Base-by-base conservation (phyloP, 2,113 vertebrate species). In the Glaucomys volans region DNA sequence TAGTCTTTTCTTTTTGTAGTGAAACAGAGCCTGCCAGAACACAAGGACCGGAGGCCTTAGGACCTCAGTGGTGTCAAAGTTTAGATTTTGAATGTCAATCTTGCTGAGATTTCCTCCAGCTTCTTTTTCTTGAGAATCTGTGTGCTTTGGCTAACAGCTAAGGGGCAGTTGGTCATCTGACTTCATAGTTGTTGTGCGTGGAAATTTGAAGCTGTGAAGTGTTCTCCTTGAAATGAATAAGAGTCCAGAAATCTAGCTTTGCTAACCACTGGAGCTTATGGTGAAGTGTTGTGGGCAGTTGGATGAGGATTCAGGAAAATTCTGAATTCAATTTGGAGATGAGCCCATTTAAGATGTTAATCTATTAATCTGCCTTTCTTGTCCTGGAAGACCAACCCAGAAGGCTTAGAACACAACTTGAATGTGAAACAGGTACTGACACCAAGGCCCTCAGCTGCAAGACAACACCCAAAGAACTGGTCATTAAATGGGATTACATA, bases 1-100 rank as follows among this genome's bases (percentile, higher is more conserved):
- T 90, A 62, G 95, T 90, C 16, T 96, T 90, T 97, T 96, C 93
- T 96, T 98, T 97, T 86, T 81, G n/a, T 26, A 52, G 86, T 54
- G 52, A 67, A 69, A 72, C 20, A 24, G 22, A 20, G 13, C 20
- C 75, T 89, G 32, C 18, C 30, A 91, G 86, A 72, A 80, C 18
- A 62, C 42, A n/a, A 47, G 72, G 40, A 11, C 24, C 57, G 17
- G 47, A 57, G 77, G 44, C 37, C 62, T 97, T 87, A 64, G 54
- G 84, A 66, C 28, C 35, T 79, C 44, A 76, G 85, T 24, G 54
- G 50, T 24, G 35, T 76, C 26, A 87, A 74, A 40, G 26, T 44
- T 67, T 72, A 66, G 79, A 76, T 90, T 93, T 4, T 7, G 28
- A 71, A 72, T 7, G 7, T 69, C 79, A 64, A 4, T 93, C 83